These are phyloP conservation scores for Mus caroli DNA, from an alignment of 2,797 vertebrate species.

Conservation along the genomic window DNA sequence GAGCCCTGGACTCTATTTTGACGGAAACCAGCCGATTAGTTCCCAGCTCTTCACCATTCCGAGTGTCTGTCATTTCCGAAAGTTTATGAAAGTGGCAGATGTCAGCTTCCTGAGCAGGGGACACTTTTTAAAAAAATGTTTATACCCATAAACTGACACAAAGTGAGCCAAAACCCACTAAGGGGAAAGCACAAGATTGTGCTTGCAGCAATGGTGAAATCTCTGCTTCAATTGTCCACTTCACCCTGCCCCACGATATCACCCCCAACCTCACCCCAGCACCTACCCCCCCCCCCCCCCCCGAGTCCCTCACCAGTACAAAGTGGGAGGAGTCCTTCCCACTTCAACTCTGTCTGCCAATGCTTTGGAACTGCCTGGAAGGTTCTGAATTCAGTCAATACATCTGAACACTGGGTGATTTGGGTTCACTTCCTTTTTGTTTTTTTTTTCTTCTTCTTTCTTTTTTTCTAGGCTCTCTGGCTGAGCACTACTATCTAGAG, in stretches of 20 bases:
- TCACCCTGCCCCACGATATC: no score
- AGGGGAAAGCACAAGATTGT: slow-evolving; percentile 22
- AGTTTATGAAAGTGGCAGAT: slow-evolving; percentile 80
- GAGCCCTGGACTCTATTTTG: slow-evolving; percentile 38
- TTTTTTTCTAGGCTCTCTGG: slow-evolving; percentile 38
- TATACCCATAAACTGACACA: slow-evolving; percentile 75
- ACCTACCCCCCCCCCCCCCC: background rate
- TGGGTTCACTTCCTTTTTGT: slow-evolving; percentile 16
- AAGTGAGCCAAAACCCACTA: slow-evolving; percentile 57
- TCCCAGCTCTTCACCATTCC: slow-evolving; percentile 62
- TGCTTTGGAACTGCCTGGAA: background rate
- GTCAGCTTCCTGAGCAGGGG: slow-evolving; percentile 74
- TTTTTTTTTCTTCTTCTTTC: background rate
- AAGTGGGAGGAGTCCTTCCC: background rate
- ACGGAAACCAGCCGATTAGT: slow-evolving; percentile 57
- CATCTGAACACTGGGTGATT: background rate
- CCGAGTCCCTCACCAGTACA: background rate
- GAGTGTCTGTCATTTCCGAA: slow-evolving; percentile 75
- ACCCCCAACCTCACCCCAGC: no score
- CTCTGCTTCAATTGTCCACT: background rate
- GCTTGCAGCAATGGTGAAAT: slow-evolving; percentile 24
- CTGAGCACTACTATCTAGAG: background rate
- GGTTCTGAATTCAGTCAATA: background rate
- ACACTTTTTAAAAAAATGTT: slow-evolving; percentile 64
- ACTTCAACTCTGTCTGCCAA: background rate